phyloP scores from a whole-genome alignment of 2,888 invertebrate species.

The Clepsis dumicolana region DNA sequence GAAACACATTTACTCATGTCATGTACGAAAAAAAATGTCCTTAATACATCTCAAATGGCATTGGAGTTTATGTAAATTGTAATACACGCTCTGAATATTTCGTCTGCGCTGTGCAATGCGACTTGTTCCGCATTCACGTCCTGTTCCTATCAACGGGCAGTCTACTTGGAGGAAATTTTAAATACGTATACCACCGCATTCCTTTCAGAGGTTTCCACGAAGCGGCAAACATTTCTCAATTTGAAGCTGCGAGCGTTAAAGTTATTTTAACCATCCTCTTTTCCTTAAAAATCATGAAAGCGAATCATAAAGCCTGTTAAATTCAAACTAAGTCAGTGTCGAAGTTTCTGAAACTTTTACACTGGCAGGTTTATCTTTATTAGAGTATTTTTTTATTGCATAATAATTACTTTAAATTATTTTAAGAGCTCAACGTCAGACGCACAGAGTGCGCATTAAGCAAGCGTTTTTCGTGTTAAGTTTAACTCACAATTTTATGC shows the following conservation, averaged over 20 bases:
- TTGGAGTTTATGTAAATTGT: conserved; percentile 80
- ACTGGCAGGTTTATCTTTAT: neutral
- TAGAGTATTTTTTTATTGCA: neutral
- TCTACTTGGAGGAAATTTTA: conserved; percentile 52
- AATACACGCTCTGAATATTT: conserved; percentile 78
- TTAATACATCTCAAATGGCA: conserved; percentile 79
- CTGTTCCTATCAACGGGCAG: conserved; percentile 66
- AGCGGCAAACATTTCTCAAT: conserved; percentile 32
- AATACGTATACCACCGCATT: conserved; percentile 44
- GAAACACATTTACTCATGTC: conserved; percentile 46
- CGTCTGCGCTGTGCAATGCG: conserved; percentile 59
- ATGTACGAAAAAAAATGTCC: conserved; percentile 73
- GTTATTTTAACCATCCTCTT: conserved; percentile 15
- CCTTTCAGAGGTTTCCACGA: conserved; percentile 30
- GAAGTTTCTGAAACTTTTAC: neutral
- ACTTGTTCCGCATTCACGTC: conserved; percentile 69
- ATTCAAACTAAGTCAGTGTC: conserved; percentile 13
- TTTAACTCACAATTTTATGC: neutral
- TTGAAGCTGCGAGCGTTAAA: conserved; percentile 11
- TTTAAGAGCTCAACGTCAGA: neutral
- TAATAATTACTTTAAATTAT: neutral
- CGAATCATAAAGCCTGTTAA: conserved; percentile 25
- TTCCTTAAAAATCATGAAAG: conserved; percentile 21
- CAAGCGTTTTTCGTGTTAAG: neutral
- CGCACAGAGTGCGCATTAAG: neutral